Conservation (phyloP, 37 sponge, comb jelly and placozoan species). For the Diacarnus erythraeanus region DNA sequence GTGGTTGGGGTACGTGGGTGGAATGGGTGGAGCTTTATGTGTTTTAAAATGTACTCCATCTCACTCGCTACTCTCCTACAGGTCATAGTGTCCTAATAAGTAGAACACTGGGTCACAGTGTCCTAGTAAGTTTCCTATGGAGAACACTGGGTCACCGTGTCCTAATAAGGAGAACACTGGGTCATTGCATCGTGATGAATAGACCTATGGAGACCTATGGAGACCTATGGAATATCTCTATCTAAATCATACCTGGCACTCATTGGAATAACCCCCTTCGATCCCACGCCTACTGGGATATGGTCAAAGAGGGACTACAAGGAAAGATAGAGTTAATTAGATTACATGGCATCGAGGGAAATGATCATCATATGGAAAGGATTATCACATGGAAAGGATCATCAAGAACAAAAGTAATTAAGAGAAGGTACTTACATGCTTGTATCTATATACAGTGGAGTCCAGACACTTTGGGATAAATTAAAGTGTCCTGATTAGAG, state of each 20-base stretch:
- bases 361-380: too few species aligned
- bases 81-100: too few species aligned
- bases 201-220: too few species aligned
- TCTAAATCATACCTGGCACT: conserved; percentile 65
- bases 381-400: too few species aligned
- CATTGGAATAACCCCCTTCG: conserved; percentile 98
- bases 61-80: too few species aligned
- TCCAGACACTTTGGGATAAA: neutral
- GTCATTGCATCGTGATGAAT: too few species aligned
- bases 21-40: too few species aligned
- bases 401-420: neutral
- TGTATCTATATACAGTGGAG: neutral
- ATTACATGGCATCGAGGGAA: too few species aligned
- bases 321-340: neutral
- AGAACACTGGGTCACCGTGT: neutral
- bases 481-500: neutral
- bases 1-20: too few species aligned
- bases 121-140: neutral
- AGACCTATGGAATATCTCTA: neutral
- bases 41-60: too few species aligned
- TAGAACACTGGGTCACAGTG: too few species aligned
- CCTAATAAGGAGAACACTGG: neutral
- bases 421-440: neutral
- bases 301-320: conserved; percentile 93
- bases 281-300: conserved; percentile 99